Evolutionary conservation across 2,113 vertebrate species (phyloP), one percentile per base, ranked within the genome.

Genomic region (Opisthocomus hoazin): DNA sequence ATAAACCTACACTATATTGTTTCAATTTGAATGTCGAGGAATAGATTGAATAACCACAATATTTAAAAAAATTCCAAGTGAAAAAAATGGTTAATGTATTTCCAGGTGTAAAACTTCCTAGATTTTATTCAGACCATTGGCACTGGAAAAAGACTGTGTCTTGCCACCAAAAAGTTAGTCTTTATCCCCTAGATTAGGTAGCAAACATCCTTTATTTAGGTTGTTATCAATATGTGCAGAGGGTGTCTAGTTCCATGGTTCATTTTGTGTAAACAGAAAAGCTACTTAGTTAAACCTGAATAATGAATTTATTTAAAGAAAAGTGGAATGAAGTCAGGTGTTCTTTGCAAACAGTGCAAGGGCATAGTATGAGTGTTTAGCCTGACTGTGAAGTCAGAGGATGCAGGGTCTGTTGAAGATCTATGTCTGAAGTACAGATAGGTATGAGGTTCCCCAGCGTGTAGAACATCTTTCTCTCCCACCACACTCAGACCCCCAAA

Each of bases 171-270:
- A 26, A 94, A 87, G 6, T 89, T 95, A 87, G 19, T 68, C 36
- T 68, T 93, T 96, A 97, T 97, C 95, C 96, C 93, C 93, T 70
- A 89, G 19, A 74, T 70, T 61, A 91, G 80, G 84, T n/a, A 89
- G 86, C 51, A 95, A 81, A 91, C 7, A 26, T 75, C 37, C 81
- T 95, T 74, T 81, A 27, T 24, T 77, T 87, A 89, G 8, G 15
- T 84, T 90, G 15, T 71, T 77, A 81, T 27, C 4, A 2, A 16
- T 10, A 45, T 32, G 11, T 19, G 12, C 29, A 32, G 16, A 37
- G 27, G 9, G 7, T 87, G 20, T 80, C 27, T 50, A 74, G 34
- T 89, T 93, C 45, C 54, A 45, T 39, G 21, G 22, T 43, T 75
- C 9, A 61, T 68, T 63, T 50, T 76, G 39, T 51, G 39, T 50